phyloP scores from a whole-genome alignment of 2,113 vertebrate species.

The Petromus typicus region DNA sequence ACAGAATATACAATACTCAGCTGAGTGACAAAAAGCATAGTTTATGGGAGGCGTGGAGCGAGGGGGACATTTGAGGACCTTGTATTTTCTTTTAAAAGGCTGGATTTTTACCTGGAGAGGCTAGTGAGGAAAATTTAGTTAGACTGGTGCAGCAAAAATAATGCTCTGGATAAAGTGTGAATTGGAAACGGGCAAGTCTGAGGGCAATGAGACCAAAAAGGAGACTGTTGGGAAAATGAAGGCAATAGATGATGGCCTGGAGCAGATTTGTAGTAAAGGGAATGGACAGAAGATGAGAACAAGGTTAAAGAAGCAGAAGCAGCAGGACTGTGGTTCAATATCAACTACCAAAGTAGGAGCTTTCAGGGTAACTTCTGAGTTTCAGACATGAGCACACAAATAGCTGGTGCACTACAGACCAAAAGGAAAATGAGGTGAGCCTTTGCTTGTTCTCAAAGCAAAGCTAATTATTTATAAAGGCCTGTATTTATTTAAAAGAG shows the following conservation, averaged over 20 bases:
- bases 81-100: not conserved
- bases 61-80: not conserved
- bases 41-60: not conserved
- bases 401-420: not conserved
- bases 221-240: not conserved
- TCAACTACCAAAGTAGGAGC: not conserved
- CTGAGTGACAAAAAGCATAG: not conserved
- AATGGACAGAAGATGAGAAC: not conserved
- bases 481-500: slow-evolving; percentile 35
- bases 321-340: not conserved
- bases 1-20: not conserved
- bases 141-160: not conserved
- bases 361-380: not conserved
- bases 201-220: not conserved
- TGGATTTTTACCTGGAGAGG: not conserved
- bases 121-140: not conserved
- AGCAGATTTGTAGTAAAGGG: not conserved
- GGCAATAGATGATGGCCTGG: not conserved
- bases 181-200: not conserved
- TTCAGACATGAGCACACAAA: not conserved
- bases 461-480: not conserved
- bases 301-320: not conserved
- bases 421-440: not conserved
- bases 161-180: not conserved
- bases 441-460: slow-evolving; percentile 2